A percentile compares a stretch with the other conserved stretches of the same genome.
phyloP scores from a whole-genome alignment of 2,113 vertebrate genomes.

The Thermophis baileyi region DNA sequence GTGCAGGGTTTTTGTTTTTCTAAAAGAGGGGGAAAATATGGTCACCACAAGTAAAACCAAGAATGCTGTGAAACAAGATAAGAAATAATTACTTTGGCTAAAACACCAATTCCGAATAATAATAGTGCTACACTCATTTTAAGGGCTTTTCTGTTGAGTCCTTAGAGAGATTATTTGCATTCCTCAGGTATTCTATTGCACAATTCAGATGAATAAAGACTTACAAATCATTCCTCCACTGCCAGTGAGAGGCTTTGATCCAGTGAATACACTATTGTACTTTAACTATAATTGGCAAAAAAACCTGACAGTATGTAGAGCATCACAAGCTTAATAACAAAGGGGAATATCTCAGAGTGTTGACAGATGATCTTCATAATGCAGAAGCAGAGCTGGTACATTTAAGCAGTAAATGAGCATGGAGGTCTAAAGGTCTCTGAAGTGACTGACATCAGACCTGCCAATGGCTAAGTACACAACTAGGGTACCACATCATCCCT shows the following conservation, averaged over 20 bases:
- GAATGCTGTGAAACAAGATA: constrained; percentile 76
- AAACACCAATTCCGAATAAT: constrained; percentile 90
- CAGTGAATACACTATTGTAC: constrained; percentile 98
- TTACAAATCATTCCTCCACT: constrained; percentile 97
- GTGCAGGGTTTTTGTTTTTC: constrained; percentile 57
- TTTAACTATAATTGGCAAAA: constrained; percentile 99
- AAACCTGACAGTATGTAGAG: constrained; percentile 94
- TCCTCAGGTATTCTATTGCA: constrained; percentile 96
- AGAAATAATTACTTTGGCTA: constrained; percentile 80
- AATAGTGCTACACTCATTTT: constrained; percentile 86
- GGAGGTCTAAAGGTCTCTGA: constrained; percentile 91
- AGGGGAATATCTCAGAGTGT: constrained; percentile 91
- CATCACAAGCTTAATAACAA: constrained; percentile 96
- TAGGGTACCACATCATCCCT: constrained; percentile 74
- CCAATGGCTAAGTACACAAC: constrained; percentile 80
- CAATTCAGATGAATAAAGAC: constrained; percentile 96
- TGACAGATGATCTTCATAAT: constrained; percentile 99
- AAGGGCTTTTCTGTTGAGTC: constrained; percentile 83
- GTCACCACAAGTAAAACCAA: constrained; percentile 67
- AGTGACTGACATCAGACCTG: constrained; percentile 97
- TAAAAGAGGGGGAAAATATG: constrained; percentile 30
- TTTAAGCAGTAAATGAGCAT: constrained; percentile 93
- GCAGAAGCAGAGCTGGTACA: constrained; percentile 85
- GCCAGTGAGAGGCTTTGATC: constrained; percentile 97
- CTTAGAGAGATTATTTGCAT: constrained; percentile 96